A percentile compares a stretch with the other conserved stretches of the same genome.
These are phyloP conservation scores for Crematogaster levior DNA, from an alignment of 2,888 invertebrate species.

Conservation along the genomic window DNA sequence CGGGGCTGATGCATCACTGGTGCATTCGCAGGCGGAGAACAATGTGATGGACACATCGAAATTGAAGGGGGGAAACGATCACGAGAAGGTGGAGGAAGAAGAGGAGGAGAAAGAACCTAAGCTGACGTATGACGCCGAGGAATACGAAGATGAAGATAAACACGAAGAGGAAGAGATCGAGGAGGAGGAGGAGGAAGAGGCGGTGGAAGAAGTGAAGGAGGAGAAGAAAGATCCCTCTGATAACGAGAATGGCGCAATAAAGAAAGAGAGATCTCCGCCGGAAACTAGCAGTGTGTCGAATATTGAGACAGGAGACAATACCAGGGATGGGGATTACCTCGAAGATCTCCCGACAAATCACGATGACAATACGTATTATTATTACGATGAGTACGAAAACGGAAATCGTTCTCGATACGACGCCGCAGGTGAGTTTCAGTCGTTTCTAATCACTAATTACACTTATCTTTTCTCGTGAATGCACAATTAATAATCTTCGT, in stretches of 20 bases:
- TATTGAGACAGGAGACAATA: constrained; percentile 35
- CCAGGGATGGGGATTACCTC: constrained; percentile 70
- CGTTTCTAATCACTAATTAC: background rate
- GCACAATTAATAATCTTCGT: background rate
- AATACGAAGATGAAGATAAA: constrained; percentile 69
- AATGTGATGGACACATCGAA: constrained; percentile 69
- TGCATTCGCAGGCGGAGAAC: constrained; percentile 70
- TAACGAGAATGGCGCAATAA: constrained; percentile 49
- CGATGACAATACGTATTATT: constrained; percentile 76
- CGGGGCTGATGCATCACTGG: constrained; percentile 58
- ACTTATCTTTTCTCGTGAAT: background rate
- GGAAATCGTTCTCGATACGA: constrained; percentile 71
- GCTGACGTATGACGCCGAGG: constrained; percentile 48
- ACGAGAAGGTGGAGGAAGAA: constrained; percentile 54
- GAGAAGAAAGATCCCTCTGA: constrained; percentile 63
- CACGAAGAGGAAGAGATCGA: constrained; percentile 67
- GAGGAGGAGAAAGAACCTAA: constrained; percentile 56
- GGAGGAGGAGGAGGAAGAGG: constrained; percentile 68
- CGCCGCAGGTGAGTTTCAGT: constrained; percentile 60
- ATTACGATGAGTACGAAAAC: constrained; percentile 81
- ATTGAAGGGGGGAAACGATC: constrained; percentile 41
- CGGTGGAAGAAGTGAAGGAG: constrained; percentile 42
- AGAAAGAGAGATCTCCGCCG: constrained; percentile 40
- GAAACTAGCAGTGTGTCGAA: constrained; percentile 15
- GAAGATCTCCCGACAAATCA: constrained; percentile 72